phyloP scores from a whole-genome alignment of 2,113 vertebrate species.

The Otocyon megalotis region DNA sequence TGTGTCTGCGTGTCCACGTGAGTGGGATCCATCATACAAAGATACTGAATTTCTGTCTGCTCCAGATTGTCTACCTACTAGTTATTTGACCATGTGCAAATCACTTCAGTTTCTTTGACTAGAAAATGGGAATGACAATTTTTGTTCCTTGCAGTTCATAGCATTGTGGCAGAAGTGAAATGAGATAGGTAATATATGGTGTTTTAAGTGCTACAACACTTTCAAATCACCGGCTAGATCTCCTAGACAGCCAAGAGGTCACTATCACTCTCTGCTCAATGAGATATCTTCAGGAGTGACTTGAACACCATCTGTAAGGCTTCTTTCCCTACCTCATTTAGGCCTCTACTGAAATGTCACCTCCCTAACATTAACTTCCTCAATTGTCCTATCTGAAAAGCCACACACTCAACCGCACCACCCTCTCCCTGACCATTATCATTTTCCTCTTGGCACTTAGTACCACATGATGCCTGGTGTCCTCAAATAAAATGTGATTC shows the following conservation, averaged over 20 bases:
- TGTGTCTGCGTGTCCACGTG: background rate
- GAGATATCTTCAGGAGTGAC: background rate
- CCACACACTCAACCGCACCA: background rate
- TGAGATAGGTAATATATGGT: background rate
- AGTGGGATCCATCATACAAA: background rate
- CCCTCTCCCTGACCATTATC: background rate
- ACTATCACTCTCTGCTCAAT: background rate
- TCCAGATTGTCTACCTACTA: background rate
- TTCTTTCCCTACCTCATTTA: background rate
- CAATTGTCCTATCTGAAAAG: background rate
- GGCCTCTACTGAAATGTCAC: background rate
- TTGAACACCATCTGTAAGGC: accelerated
- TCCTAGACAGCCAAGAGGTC: background rate
- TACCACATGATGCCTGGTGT: background rate
- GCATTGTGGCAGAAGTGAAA: background rate
- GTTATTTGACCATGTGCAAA: background rate
- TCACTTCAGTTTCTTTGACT: background rate
- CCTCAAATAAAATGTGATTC: background rate
- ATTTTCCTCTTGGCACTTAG: background rate
- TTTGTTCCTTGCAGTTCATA: background rate
- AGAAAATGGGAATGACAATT: background rate
- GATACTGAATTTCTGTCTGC: background rate
- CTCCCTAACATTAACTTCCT: background rate
- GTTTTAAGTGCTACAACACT: background rate
- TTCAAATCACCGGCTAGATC: background rate